Evolutionary conservation across 2,797 vertebrate genomes (phyloP).

Genomic region (Helarctos malayanus): DNA sequence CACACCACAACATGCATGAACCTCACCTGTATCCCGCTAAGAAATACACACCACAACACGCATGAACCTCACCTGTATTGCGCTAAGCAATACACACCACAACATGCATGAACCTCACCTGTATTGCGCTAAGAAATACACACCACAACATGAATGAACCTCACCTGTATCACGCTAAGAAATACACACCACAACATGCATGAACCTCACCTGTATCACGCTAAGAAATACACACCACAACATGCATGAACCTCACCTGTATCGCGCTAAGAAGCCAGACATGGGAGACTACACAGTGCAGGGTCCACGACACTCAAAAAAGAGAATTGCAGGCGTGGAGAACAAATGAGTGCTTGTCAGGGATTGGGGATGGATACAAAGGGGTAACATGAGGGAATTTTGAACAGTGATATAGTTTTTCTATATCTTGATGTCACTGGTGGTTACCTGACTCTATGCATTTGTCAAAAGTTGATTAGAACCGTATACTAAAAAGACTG

Average conservation of each 20-base stretch:
- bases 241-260: background rate
- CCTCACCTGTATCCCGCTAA: background rate
- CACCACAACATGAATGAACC: background rate
- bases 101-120: background rate
- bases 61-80: background rate
- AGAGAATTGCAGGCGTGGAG: background rate
- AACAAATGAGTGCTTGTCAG: background rate
- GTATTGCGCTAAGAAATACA: background rate
- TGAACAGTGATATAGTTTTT: background rate
- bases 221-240: background rate
- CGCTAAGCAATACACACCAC: background rate
- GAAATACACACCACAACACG: background rate
- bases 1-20: background rate
- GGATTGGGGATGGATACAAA: background rate
- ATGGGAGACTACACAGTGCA: background rate
- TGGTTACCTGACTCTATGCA: background rate
- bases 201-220: background rate
- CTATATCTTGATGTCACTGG: background rate
- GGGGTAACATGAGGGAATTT: background rate
- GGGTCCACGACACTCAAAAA: background rate
- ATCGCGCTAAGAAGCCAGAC: background rate
- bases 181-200: background rate
- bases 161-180: background rate
- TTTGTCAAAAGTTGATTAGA: background rate
- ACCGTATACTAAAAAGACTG: background rate